These are phyloP conservation scores for Perca fluviatilis DNA, from an alignment of 2,113 vertebrate species.

Conservation along the genomic window DNA sequence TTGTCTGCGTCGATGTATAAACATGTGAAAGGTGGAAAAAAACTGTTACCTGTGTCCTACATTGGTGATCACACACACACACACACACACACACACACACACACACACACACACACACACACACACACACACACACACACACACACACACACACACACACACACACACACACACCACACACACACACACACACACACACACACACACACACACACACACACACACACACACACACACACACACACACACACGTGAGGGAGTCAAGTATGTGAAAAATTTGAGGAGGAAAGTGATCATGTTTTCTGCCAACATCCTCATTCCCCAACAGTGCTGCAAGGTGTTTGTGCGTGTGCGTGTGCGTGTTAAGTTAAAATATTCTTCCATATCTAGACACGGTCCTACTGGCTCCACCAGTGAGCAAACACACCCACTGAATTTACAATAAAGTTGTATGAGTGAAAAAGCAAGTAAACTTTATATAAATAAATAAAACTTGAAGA, in stretches of 20 bases:
- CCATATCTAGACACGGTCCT: slow-evolving; percentile 11
- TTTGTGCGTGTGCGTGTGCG: background rate
- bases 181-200: slow-evolving; percentile 16
- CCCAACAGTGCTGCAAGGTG: background rate
- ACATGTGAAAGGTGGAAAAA: background rate
- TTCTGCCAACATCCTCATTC: slow-evolving; percentile 65
- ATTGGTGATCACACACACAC: slow-evolving; percentile 3
- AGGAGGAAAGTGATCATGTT: background rate
- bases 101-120: slow-evolving; percentile 9
- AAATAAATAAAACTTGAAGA: background rate
- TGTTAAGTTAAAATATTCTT: slow-evolving; percentile 6
- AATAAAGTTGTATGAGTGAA: background rate
- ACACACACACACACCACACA: slow-evolving; percentile 4
- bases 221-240: slow-evolving; percentile 20
- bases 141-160: slow-evolving; percentile 8
- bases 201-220: slow-evolving; percentile 6
- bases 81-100: slow-evolving; percentile 19
- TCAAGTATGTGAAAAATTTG: slow-evolving; percentile 53
- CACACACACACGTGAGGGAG: slow-evolving; percentile 14
- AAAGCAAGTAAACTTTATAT: background rate
- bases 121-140: slow-evolving; percentile 14
- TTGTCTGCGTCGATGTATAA: background rate
- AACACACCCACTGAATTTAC: slow-evolving; percentile 4
- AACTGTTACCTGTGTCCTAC: slow-evolving; percentile 18
- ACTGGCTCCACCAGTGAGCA: slow-evolving; percentile 15